phyloP scores from a whole-genome alignment of 2,888 invertebrate genomes.

The Caenorhabditis afra region DNA sequence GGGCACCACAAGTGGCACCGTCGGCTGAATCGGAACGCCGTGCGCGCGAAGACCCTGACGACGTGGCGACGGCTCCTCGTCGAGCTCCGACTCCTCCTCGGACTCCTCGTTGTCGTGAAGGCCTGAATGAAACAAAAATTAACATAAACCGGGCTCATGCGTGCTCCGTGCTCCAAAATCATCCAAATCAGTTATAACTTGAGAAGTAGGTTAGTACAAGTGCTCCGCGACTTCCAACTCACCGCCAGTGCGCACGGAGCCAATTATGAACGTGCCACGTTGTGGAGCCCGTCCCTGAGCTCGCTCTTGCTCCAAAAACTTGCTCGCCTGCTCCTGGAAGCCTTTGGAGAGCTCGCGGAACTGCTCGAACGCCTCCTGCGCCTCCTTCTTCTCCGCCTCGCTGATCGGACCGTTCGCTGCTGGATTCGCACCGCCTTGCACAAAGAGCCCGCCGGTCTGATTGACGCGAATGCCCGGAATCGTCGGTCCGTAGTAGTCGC shows the following conservation, averaged over 20 bases:
- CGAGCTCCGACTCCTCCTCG: slow-evolving; percentile 32
- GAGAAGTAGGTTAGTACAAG: slow-evolving; percentile 5
- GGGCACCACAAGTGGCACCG: slow-evolving; percentile 56
- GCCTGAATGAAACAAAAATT: slow-evolving; percentile 18
- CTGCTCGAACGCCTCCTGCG: slow-evolving; percentile 48
- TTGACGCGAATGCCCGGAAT: slow-evolving; percentile 65
- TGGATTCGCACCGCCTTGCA: slow-evolving; percentile 29
- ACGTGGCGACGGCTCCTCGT: slow-evolving; percentile 21
- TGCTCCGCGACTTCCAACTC: slow-evolving; percentile 9
- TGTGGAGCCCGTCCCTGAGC: slow-evolving; percentile 26
- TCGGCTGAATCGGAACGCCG: slow-evolving; percentile 57
- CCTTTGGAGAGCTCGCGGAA: slow-evolving; percentile 49
- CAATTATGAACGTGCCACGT: slow-evolving; percentile 42
- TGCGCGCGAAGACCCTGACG: slow-evolving; percentile 27
- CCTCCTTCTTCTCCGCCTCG: slow-evolving; percentile 41
- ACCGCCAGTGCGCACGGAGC: slow-evolving; percentile 30
- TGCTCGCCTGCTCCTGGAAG: slow-evolving; percentile 45
- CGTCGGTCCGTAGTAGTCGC: slow-evolving; percentile 66
- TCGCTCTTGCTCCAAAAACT: slow-evolving; percentile 44
- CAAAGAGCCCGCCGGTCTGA: slow-evolving; percentile 40
- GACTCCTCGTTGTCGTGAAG: slow-evolving; percentile 34
- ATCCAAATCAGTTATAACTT: not conserved
- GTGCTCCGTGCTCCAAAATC: no score
- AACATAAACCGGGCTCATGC: not conserved
- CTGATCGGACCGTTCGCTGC: slow-evolving; percentile 6